Percentiles rank a stretch among this genome's conserved stretches.
Conservation (phyloP, 2,888 invertebrate species). For the Drosophila stalkeri region DNA sequence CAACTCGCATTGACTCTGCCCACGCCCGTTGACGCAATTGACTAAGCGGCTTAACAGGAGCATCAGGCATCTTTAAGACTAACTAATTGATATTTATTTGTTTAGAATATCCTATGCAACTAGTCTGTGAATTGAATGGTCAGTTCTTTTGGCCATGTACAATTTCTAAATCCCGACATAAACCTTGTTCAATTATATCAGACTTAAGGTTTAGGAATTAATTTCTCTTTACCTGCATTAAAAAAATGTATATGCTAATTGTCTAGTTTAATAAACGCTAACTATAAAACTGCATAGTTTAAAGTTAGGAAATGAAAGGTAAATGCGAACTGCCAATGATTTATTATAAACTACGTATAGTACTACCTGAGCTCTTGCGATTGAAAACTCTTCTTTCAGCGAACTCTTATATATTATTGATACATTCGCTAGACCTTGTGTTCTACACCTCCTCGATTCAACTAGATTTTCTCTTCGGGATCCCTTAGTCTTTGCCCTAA, state of each 20-base stretch:
- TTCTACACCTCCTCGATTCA: not conserved
- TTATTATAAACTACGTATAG: not conserved
- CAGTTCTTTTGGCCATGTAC: not conserved
- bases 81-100: conserved; percentile 38
- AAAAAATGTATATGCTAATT: not conserved
- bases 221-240: not conserved
- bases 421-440: too few relatives aligned
- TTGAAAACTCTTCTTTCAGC: too few relatives aligned
- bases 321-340: not conserved
- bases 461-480: not conserved
- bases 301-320: not conserved
- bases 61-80: conserved; percentile 16
- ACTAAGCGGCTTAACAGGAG: conserved; percentile 32
- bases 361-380: too few relatives aligned
- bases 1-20: conserved; percentile 72
- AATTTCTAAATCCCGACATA: not conserved
- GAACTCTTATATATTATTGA: not conserved
- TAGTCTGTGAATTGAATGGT: conserved; percentile 16
- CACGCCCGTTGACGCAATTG: conserved; percentile 64
- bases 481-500: not conserved
- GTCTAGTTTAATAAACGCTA: not conserved
- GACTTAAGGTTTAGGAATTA: not conserved
- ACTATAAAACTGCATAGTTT: not conserved
- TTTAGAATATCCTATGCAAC: conserved; percentile 10
- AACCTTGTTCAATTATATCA: not conserved